Evolutionary conservation across 1,140 invertebrate species (phyloP).

Genomic region (Drosophila willistoni): DNA sequence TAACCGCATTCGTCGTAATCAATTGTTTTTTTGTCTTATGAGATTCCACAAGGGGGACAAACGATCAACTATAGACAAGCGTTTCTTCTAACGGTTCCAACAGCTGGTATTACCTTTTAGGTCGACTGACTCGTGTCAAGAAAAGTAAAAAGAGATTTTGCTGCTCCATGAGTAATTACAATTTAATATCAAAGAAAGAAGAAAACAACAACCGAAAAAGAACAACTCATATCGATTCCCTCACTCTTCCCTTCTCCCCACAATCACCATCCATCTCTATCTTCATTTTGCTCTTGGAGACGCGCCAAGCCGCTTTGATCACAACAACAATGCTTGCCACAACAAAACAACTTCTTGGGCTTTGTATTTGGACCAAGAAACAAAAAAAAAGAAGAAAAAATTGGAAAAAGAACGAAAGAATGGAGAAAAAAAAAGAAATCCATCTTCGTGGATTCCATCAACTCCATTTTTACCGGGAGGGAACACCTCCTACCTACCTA

Average conservation of each 20-base stretch:
- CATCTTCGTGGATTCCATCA: conserved; percentile 65
- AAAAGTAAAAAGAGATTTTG: not conserved
- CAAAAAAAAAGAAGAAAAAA: not conserved
- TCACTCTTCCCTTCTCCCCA: not conserved
- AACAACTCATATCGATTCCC: conserved; percentile 58
- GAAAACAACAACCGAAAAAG: conserved; percentile 38
- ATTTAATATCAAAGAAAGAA: conserved; percentile 66
- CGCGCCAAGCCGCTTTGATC: conserved; percentile 79
- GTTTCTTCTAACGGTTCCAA: conserved; percentile 61
- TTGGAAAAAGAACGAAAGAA: conserved; percentile 30
- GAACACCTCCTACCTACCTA: conserved; percentile 53
- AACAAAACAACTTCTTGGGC: conserved; percentile 80
- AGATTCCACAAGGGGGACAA: conserved; percentile 14
- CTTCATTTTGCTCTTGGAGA: conserved; percentile 46
- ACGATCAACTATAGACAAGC: conserved; percentile 27
- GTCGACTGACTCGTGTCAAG: conserved; percentile 28
- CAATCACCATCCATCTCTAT: conserved; percentile 9
- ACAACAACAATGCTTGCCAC: conserved; percentile 80
- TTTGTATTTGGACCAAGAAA: conserved; percentile 53
- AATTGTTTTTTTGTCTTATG: conserved; percentile 54
- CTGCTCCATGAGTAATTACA: conserved; percentile 67
- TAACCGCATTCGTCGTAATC: conserved; percentile 80
- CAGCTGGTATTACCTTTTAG: conserved; percentile 43
- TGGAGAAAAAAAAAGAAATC: conserved; percentile 70
- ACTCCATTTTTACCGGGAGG: conserved; percentile 24